These are phyloP conservation scores for Diadema setosum DNA, from an alignment of 35 echinoderm and acorn worm species.

Conservation along the genomic window DNA sequence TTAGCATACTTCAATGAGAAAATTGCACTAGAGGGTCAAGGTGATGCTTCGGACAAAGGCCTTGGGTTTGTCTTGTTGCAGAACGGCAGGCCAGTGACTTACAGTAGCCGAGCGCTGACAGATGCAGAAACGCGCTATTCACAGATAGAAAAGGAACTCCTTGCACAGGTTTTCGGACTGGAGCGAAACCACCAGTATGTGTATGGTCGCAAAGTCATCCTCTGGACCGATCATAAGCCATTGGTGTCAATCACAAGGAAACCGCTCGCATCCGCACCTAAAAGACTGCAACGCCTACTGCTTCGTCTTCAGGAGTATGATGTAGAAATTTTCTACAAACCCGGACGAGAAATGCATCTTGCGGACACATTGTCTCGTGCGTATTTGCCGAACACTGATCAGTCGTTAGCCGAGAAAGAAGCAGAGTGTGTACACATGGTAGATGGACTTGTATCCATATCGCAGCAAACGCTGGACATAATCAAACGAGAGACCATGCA, in stretches of 20 bases:
- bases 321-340: slow-evolving; percentile 59
- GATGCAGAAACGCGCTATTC: slow-evolving; percentile 10
- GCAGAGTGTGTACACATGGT: slow-evolving; percentile 59
- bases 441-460: not conserved
- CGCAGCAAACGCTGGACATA: slow-evolving; percentile 1
- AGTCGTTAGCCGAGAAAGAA: slow-evolving; percentile 19
- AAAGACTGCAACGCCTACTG: slow-evolving; percentile 51
- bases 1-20: slow-evolving; percentile 40
- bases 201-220: not conserved
- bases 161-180: slow-evolving; percentile 55
- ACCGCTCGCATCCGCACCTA: slow-evolving; percentile 55
- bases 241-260: slow-evolving; percentile 45
- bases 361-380: slow-evolving; percentile 59
- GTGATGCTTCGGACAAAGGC: slow-evolving; percentile 29
- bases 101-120: slow-evolving; percentile 13
- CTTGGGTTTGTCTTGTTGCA: slow-evolving; percentile 29
- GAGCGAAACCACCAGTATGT: slow-evolving; percentile 14
- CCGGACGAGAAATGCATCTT: slow-evolving; percentile 42
- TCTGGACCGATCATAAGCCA: slow-evolving; percentile 80
- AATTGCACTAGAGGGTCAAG: slow-evolving; percentile 17
- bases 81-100: slow-evolving; percentile 24
- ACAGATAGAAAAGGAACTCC: not conserved
- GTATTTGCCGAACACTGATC: not conserved
- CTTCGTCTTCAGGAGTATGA: slow-evolving; percentile 52
- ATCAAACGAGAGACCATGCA: slow-evolving; percentile 11